These are phyloP conservation scores for Sapayoa aenigma DNA, from an alignment of 2,113 vertebrate species.

Conservation along the genomic window DNA sequence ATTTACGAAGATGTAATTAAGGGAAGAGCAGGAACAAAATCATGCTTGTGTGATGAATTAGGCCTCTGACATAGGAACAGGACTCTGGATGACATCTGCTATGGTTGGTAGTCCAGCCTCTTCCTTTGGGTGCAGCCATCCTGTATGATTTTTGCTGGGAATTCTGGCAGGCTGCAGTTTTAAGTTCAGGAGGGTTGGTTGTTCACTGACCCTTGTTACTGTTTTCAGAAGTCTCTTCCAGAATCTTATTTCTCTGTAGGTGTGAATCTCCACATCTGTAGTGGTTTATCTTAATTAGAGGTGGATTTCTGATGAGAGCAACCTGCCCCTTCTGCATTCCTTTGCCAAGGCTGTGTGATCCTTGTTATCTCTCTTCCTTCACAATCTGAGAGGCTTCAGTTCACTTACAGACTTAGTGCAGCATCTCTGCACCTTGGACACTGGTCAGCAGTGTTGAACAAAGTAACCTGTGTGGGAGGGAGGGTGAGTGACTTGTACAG, in stretches of 20 bases:
- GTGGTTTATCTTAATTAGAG: not conserved
- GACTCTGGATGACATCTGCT: rapidly evolving
- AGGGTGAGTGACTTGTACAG: not conserved
- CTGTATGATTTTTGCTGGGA: not conserved
- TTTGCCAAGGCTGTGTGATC: not conserved
- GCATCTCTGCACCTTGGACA: not conserved
- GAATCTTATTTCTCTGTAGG: not conserved
- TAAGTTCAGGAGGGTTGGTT: not conserved
- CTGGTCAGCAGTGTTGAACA: not conserved
- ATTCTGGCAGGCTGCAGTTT: not conserved
- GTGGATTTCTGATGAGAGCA: not conserved
- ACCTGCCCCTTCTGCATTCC: not conserved
- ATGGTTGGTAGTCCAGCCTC: not conserved
- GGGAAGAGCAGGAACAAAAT: not conserved
- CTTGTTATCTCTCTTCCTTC: not conserved
- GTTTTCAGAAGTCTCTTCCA: not conserved
- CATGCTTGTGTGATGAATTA: not conserved
- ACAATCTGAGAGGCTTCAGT: not conserved
- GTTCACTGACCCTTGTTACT: not conserved
- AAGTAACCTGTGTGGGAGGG: not conserved
- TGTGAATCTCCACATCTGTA: not conserved
- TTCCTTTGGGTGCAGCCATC: not conserved
- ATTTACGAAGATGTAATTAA: not conserved
- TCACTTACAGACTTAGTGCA: not conserved
- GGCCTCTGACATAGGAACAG: not conserved